phyloP scores from a whole-genome alignment of 1,140 invertebrate species.

The Octopus sinensis region DNA sequence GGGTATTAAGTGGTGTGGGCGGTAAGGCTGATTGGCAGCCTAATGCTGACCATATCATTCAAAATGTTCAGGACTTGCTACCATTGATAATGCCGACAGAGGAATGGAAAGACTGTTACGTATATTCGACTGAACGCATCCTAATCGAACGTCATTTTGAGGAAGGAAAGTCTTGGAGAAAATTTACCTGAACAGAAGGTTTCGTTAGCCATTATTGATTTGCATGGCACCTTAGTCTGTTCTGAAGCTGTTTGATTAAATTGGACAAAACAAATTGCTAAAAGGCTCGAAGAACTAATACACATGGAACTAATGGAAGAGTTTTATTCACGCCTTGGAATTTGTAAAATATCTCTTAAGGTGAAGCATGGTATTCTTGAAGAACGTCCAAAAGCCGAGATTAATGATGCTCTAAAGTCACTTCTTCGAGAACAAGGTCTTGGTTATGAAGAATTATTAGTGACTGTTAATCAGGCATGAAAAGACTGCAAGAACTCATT shows the following conservation, averaged over 20 bases:
- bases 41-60: constrained; percentile 46
- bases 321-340: constrained; percentile 53
- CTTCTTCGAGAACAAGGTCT: constrained; percentile 53
- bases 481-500: constrained; percentile 36
- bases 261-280: constrained; percentile 38
- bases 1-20: constrained; percentile 54
- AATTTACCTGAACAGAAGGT: constrained; percentile 19
- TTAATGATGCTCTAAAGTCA: constrained; percentile 46
- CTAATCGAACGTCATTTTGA: constrained; percentile 33
- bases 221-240: constrained; percentile 59
- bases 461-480: constrained; percentile 43
- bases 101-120: constrained; percentile 44
- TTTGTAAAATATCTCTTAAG: constrained; percentile 36
- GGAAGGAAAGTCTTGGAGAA: constrained; percentile 12
- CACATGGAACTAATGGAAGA: constrained; percentile 39
- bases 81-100: constrained; percentile 47
- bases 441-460: constrained; percentile 42
- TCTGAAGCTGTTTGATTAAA: constrained; percentile 53
- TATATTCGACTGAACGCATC: constrained; percentile 40
- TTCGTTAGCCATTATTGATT: constrained; percentile 58
- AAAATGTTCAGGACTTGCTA: constrained; percentile 45
- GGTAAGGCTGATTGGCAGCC: constrained; percentile 41
- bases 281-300: constrained; percentile 45
- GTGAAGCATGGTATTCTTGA: constrained; percentile 55
- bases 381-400: constrained; percentile 51